Evolutionary conservation across 2,888 invertebrate genomes (phyloP).

Genomic region (Cryptocephalus primarius): DNA sequence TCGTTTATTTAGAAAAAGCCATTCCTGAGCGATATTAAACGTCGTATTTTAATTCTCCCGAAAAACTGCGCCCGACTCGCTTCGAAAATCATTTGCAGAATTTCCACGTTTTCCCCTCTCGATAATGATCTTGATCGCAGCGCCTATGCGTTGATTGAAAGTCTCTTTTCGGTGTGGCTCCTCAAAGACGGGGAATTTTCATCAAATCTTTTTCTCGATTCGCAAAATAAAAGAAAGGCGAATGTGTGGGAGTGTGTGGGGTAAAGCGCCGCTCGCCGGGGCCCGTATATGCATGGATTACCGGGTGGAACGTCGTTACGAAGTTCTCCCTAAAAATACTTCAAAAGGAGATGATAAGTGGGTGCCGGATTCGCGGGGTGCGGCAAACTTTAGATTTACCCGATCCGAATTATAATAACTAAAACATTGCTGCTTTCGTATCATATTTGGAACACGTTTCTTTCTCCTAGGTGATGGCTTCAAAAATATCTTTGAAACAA

Average conservation of each 20-base stretch:
- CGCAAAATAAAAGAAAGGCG: conserved; percentile 20
- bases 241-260: conserved; percentile 19
- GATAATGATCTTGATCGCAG: conserved; percentile 8
- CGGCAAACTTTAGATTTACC: no score
- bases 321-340: conserved; percentile 31
- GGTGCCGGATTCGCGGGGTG: no score
- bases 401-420: no score
- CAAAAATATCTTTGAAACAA: no score
- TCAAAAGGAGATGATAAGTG: conserved; percentile 16
- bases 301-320: conserved; percentile 33
- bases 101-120: conserved; percentile 10
- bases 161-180: neutral
- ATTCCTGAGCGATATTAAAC: no score
- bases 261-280: conserved; percentile 12
- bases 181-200: conserved; percentile 12
- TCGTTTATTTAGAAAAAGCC: no score
- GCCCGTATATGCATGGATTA: conserved; percentile 34
- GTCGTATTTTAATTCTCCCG: no score
- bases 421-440: no score
- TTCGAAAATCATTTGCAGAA: neutral
- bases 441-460: no score
- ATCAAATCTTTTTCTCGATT: conserved; percentile 22
- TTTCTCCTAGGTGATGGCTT: no score
- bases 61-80: no score
- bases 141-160: no score